Evolutionary conservation across 2,113 vertebrate genomes (phyloP), one percentile per base, ranked within the genome.

Genomic region (Nansenia antarctica): DNA sequence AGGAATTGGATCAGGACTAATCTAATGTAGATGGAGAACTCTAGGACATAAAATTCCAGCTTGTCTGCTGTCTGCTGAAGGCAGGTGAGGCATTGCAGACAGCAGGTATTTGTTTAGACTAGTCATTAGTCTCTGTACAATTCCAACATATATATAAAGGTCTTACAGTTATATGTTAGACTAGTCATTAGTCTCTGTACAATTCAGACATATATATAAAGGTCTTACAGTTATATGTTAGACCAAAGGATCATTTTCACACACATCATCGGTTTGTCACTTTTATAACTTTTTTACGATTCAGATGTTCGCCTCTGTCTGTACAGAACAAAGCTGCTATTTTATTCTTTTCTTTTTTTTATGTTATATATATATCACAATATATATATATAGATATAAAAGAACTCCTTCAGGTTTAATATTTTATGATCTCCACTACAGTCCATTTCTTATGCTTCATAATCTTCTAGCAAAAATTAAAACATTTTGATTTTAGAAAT

Each of bases 311-410:
- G 95, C 95, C 94, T 98, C 94, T 95, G 93, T 97, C 94, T 96
- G 95, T 97, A 96, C 95, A 97, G 93, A 95, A 96, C 93, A 93
- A 95, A 95, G 96, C 96, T 98, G 96, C 96, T 98, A 97, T 96
- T 95, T 95, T 94, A 93, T 96, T 94, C 91, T 92, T 92, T 94
- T 93, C 93, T 93, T 65, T 93, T 92, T 94, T 94, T 92, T 91
- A 95, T 96, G 91, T 93, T 83, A 68, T 69, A 78, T 67, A 32
- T 76, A 61, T 45, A 32, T 53, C n/a, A n/a, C n/a, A n/a, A 53
- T 52, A 42, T 63, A 42, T 72, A 72, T 70, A 74, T 69, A 77
- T 78, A 82, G 72, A 80, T 75, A 70, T 72, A 66, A 58, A 78
- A 83, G 29, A 91, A 89, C 93, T 93, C 88, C 88, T 97, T 96